Evolutionary conservation across 2,888 invertebrate genomes (phyloP).

Genomic region (Prosapia bicincta): DNA sequence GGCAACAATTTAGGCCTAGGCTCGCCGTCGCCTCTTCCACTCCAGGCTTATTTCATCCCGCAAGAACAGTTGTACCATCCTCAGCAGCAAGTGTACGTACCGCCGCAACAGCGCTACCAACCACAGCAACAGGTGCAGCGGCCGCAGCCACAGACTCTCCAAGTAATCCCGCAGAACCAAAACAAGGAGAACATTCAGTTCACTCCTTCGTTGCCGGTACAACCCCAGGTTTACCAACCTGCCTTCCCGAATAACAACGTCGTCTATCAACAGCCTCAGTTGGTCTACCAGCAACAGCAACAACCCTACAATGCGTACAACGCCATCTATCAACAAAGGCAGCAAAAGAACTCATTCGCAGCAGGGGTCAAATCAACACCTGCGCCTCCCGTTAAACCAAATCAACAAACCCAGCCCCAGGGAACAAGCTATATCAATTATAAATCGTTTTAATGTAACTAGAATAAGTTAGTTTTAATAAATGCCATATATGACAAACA

Average conservation of each 20-base stretch:
- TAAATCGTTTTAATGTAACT: background rate
- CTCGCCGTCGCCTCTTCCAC: background rate
- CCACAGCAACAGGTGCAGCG: background rate
- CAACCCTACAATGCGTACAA: slow-evolving; percentile 22
- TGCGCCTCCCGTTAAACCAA: slow-evolving; percentile 38
- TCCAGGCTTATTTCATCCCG: slow-evolving; percentile 24
- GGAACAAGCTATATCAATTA: background rate
- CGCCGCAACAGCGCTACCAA: slow-evolving; percentile 6
- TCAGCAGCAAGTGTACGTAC: slow-evolving; percentile 6
- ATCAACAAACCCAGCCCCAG: background rate
- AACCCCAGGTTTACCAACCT: background rate
- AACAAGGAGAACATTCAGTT: background rate
- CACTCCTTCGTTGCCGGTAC: background rate
- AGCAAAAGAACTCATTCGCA: slow-evolving; percentile 44
- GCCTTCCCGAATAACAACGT: background rate
- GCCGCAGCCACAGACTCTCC: slow-evolving; percentile 10
- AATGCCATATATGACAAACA: background rate
- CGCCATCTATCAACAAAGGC: slow-evolving; percentile 43
- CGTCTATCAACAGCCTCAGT: background rate
- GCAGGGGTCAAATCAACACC: slow-evolving; percentile 43
- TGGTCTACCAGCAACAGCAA: slow-evolving; percentile 5
- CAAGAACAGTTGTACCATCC: slow-evolving; percentile 11
- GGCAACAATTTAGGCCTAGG: slow-evolving; percentile 18
- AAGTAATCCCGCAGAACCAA: slow-evolving; percentile 4
- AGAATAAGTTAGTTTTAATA: background rate